Base-by-base conservation (phyloP, 2,797 vertebrate genomes). In the Karalla daura region DNA sequence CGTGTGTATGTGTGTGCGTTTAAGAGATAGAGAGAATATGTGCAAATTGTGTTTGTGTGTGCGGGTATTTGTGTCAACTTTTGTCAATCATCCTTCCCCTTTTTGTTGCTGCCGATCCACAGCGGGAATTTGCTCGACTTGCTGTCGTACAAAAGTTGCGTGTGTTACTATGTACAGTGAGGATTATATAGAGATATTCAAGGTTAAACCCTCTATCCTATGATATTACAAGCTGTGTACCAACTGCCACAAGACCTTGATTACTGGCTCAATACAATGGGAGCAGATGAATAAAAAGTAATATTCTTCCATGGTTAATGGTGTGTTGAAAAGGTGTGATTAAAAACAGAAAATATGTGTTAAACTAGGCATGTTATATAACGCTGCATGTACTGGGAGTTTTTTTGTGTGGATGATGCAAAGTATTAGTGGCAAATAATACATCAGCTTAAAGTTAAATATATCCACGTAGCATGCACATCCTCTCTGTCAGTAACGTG, bases 1-100 rank as follows among this genome's bases (percentile, higher is more conserved):
- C 63, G 50, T 69, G 28, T 72, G 46, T 64, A 8, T 59, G 56
- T 17, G 37, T 37, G 36, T 45, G 54, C 30, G 62, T 62, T 53
- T 18, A 10, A 17, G 12, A 70, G 50, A 69, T 49, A 69, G 44
- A 53, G 33, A 53, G 51, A 62, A 50, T 44, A 36, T 59, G 69
- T 61, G 53, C 50, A 76, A 24, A 40, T 21, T 80, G 65, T 67
- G 54, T 63, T 28, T 62, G 67, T 82, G 78, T 76, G 58, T 50
- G 50, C 72, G 67, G 74, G 78, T 74, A 63, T 77, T 64, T 81
- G 54, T 70, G 33, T 65, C 37, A 53, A 47, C 40, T 73, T 53
- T n/a, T 69, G 78, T 85, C 83, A 81, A 27, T 89, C 83, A 85
- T 74, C 70, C 44, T 33, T 63, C 53, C n/a, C n/a, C n/a, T 37